phyloP scores from a whole-genome alignment of 1,140 invertebrate species.

The Aricia agestis region DNA sequence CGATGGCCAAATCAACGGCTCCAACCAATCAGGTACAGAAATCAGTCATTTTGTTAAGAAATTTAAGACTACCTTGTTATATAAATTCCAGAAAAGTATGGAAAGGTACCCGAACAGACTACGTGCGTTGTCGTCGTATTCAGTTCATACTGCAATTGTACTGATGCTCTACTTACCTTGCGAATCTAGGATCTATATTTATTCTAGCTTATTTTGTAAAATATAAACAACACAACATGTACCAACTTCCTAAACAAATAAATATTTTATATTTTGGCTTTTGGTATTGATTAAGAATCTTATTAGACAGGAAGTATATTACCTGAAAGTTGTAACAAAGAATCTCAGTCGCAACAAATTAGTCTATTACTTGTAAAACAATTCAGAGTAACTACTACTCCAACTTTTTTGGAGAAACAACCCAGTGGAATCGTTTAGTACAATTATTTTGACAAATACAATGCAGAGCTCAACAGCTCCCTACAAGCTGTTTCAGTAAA shows the following conservation, averaged over 20 bases:
- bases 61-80: not conserved
- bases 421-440: too few species aligned
- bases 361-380: not conserved
- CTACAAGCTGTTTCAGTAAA: not conserved
- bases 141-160: not conserved
- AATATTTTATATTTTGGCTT: not conserved
- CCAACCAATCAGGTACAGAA: constrained; percentile 41
- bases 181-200: not conserved
- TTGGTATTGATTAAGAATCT: not conserved
- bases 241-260: not conserved
- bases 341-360: not conserved
- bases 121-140: not conserved
- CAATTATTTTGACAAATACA: too few species aligned
- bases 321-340: not conserved
- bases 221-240: not conserved
- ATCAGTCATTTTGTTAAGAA: not conserved
- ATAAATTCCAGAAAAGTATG: not conserved
- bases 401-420: too few species aligned
- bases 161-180: not conserved
- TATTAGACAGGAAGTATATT: not conserved
- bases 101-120: not conserved
- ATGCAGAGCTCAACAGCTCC: too few species aligned
- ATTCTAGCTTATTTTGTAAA: not conserved
- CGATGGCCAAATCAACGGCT: constrained; percentile 45
- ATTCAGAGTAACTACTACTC: too few species aligned